phyloP scores from a whole-genome alignment of 1,140 invertebrate species.

The Nasonia longicornis region DNA sequence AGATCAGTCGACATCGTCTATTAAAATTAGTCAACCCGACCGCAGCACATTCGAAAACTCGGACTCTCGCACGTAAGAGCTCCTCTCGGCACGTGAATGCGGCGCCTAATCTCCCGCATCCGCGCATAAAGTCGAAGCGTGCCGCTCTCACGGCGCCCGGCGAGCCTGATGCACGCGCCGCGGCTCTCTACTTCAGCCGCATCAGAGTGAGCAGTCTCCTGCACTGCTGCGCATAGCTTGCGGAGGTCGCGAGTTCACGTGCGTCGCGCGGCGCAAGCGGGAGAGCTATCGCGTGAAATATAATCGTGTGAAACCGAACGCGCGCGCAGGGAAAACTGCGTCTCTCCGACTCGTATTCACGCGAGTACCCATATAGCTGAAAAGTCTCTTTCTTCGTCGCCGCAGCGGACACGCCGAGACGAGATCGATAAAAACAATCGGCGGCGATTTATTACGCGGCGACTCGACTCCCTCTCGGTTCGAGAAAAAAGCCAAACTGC shows the following conservation, averaged over 20 bases:
- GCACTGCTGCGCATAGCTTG: not conserved
- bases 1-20: too few species aligned
- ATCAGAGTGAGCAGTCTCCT: not conserved
- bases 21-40: too few species aligned
- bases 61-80: too few species aligned
- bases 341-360: not conserved
- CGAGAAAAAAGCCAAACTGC: not conserved
- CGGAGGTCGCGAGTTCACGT: not conserved
- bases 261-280: too few species aligned
- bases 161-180: too few species aligned
- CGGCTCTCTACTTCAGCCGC: too few species aligned
- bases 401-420: not conserved
- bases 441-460: constrained; percentile 63
- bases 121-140: not conserved
- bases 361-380: not conserved
- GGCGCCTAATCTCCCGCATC: not conserved
- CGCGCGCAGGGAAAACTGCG: not conserved
- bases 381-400: not conserved
- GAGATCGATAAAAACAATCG: constrained; percentile 42
- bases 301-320: not conserved
- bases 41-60: too few species aligned
- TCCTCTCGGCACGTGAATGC: too few species aligned
- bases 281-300: constrained; percentile 1
- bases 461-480: not conserved
- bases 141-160: not conserved